Base-by-base conservation (phyloP, 2,113 vertebrate genomes). In the Orthochromis malagaraziensis region DNA sequence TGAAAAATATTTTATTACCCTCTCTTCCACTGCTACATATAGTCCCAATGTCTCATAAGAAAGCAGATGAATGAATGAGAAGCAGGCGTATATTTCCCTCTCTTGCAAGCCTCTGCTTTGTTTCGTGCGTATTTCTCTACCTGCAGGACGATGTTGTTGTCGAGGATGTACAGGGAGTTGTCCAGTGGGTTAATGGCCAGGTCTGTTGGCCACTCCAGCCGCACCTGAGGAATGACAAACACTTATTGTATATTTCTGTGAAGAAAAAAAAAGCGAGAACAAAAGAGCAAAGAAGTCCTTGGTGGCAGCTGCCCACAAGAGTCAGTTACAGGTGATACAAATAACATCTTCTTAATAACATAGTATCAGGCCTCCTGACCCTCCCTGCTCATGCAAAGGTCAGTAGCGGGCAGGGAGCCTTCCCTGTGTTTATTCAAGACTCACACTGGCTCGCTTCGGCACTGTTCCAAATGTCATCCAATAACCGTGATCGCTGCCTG, bases 121-220 rank as follows among this genome's bases (percentile, higher is more conserved):
- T 49, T 70, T 45, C 33, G 4, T 14, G 38, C 7, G 7, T 12
- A 33, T 51, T 38, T 7, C 40, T 82, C 3, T 89, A 96, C 95
- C 96, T 99, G 98, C 17, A 99, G 97, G 53, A 99, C 99, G 4
- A 99, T 98, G 95, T 99, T 99, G 96, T 99, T 99, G 97, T 99
- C 99, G 87, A 99, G 97, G 68, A 99, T 97, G 51, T 98, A 99
- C 45, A 99, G 96, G 0, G 99, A 99, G 89, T 99, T 98, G 96
- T 99, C 99, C 87, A 99, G 93, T 1, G 99, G 99, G 94, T 98
- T 99, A 90, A 99, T 96, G 2, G 98, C 97, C 79, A 99, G 97
- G 92, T 99, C 98, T 84, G 99, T 99, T 5, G 99, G 99, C 98
- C 98, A 99, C 93, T 99, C 99, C 85, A 99, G 96, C 26, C 98